Base-by-base conservation (phyloP, 1,140 invertebrate genomes). In the Sycophaga agraensis region DNA sequence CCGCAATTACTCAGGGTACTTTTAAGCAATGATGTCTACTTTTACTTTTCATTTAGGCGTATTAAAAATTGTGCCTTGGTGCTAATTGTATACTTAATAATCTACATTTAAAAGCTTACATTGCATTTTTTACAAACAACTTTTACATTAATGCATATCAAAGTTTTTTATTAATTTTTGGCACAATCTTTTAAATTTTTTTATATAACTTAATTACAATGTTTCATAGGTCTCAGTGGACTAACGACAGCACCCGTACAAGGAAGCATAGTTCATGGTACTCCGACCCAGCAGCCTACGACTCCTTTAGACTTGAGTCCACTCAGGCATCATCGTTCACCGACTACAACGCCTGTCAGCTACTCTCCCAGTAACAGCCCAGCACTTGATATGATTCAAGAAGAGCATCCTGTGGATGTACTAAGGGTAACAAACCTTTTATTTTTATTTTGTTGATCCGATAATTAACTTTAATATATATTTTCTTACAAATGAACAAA, bases 331-430 rank as follows among this genome's bases (percentile, higher is more conserved):
- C 79, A 81, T 59, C 72, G 80, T 67, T 82, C 80, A 56, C 79
- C 81, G 57, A 76, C 78, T n/a, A 82, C 80, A 16, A 80, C 80
- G 19, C 79, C 80, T 35, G 78, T 82, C 7, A 81, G 77, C 71
- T 81, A 82, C 66, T 82, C 80, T 12, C 79, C 79, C 39, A 81
- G 79, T 66, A 81, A 81, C 54, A 85, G 88, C 69, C 85, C 88
- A 53, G 87, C 89, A 65, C 79, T 96, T 43, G 91, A 91, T 68
- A 93, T 93, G 85, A 94, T 95, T 43, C 89, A 91, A 72, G 92
- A 95, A 72, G 91, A 93, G 76, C 79, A 80, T 72, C 85, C 83
- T 59, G 78, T 83, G 24, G 83, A 84, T 59, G 79, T 83, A 60
- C 73, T 76, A 40, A 77, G 78, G 68, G 81, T 80, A 75, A 73